Evolutionary conservation across 2,113 vertebrate genomes (phyloP).

Genomic region (Polypterus bichir): DNA sequence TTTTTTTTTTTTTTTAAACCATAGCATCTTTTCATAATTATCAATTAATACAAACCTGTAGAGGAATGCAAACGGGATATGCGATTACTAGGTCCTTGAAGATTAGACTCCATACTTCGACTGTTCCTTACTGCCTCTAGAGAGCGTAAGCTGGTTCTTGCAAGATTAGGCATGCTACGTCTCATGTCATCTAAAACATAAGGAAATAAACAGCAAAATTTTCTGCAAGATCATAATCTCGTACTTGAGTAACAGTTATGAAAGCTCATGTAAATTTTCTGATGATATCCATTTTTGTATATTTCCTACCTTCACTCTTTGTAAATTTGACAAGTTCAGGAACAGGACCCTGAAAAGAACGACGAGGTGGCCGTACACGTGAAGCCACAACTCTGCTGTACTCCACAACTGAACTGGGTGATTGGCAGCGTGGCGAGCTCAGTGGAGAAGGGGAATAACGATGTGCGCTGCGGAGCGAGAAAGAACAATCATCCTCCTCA

Average conservation of each 20-base stretch:
- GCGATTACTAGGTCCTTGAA: conserved; percentile 72
- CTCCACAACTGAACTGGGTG: conserved; percentile 55
- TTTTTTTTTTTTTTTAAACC: neutral
- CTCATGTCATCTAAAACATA: conserved; percentile 67
- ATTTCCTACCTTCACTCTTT: conserved; percentile 58
- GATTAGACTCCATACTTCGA: conserved; percentile 78
- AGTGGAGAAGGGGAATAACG: conserved; percentile 68
- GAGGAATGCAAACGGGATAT: conserved; percentile 69
- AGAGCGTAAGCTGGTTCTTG: conserved; percentile 65
- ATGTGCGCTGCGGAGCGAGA: conserved; percentile 46
- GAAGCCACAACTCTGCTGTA: conserved; percentile 32
- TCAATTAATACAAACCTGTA: conserved; percentile 49
- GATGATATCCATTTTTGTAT: too few relatives aligned
- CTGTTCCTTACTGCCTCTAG: conserved; percentile 73
- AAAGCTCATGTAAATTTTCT: too few relatives aligned
- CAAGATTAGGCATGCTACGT: conserved; percentile 83
- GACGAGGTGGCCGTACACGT: conserved; percentile 54
- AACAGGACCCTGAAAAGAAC: conserved; percentile 54
- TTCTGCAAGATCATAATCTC: too few relatives aligned
- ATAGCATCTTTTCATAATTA: too few relatives aligned
- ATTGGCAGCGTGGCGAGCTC: conserved; percentile 71
- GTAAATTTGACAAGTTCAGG: conserved; percentile 67
- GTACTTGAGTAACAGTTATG: too few relatives aligned
- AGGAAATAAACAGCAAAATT: neutral
- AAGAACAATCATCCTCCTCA: conserved; percentile 61